Evolutionary conservation across 2,113 vertebrate species (phyloP).

Genomic region (Vulpes ferrilata): DNA sequence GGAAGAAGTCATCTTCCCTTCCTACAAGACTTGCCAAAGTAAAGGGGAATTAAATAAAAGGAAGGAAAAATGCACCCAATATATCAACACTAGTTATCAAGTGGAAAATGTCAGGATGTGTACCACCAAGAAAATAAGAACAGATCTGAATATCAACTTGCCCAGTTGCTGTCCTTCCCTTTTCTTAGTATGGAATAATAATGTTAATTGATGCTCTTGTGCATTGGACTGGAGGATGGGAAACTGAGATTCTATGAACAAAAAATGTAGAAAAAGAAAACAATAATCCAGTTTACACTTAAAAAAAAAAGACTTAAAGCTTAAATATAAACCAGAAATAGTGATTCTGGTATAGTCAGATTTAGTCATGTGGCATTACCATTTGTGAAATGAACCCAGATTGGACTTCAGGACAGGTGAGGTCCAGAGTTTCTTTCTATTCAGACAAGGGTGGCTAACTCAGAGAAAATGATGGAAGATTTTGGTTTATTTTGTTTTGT

Average conservation of each 20-base stretch:
- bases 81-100: background rate
- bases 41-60: slow-evolving; percentile 12
- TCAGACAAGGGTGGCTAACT: background rate
- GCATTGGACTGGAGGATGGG: background rate
- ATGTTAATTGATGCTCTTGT: background rate
- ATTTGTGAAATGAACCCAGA: background rate
- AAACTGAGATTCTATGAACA: background rate
- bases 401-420: background rate
- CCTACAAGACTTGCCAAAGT: background rate
- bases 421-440: background rate
- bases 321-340: background rate
- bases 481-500: background rate
- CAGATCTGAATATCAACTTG: background rate
- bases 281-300: background rate
- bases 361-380: background rate
- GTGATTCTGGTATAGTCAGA: background rate
- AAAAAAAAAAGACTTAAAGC: background rate
- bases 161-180: background rate
- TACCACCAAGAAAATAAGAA: slow-evolving; percentile 9
- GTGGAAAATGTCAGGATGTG: background rate
- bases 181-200: background rate
- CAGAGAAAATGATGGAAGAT: background rate
- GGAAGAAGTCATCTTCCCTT: slow-evolving; percentile 28
- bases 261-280: background rate
- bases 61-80: background rate